phyloP scores from a whole-genome alignment of 2,888 invertebrate genomes.

The Atethmia centrago region DNA sequence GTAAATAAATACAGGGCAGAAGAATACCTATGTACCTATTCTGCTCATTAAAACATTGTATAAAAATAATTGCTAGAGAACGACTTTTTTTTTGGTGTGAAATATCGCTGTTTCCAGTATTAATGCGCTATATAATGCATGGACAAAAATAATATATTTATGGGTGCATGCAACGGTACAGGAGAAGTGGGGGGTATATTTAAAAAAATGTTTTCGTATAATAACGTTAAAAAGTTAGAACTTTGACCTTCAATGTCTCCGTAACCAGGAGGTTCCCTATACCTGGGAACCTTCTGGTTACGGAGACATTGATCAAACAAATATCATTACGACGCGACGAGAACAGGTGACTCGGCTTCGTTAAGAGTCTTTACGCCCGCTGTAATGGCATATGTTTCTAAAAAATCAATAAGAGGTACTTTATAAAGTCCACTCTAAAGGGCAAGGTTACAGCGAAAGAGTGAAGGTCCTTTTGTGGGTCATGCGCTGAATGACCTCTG shows the following conservation, averaged over 20 bases:
- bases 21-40: no score
- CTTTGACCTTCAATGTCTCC: not conserved
- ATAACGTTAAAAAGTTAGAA: not conserved
- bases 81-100: no score
- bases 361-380: not conserved
- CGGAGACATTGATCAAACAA: not conserved
- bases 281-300: not conserved
- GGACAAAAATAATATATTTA: no score
- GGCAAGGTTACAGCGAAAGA: slow-evolving; percentile 9
- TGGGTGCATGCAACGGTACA: not conserved
- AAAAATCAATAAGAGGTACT: slow-evolving; percentile 15
- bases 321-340: not conserved
- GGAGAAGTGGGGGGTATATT: not conserved
- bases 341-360: not conserved
- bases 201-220: not conserved
- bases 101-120: not conserved
- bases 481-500: slow-evolving; percentile 4
- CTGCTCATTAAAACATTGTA: no score
- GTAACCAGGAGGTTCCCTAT: not conserved
- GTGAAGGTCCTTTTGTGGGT: not conserved
- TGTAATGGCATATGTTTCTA: not conserved
- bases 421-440: not conserved
- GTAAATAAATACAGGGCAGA: no score
- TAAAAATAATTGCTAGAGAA: no score
- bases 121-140: no score